Conservation (phyloP, 1,140 invertebrate genomes). For the Pararge aegeria region DNA sequence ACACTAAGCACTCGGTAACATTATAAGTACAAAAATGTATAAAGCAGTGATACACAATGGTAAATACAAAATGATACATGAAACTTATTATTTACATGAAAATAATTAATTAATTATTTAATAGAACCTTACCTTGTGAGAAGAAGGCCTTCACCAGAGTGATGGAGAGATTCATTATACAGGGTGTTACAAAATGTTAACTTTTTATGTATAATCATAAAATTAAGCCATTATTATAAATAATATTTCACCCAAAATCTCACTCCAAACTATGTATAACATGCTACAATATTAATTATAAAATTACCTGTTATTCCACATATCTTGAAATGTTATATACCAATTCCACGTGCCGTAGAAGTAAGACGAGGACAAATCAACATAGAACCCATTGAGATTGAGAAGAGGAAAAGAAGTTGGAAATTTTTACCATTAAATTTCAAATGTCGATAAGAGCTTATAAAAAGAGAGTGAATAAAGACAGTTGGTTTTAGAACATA, state of each 20-base stretch:
- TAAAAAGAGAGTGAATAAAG: too few relatives aligned
- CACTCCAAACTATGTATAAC: not conserved
- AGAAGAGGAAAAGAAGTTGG: not conserved
- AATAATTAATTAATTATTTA: not conserved
- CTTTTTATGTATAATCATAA: not conserved
- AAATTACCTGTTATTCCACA: not conserved
- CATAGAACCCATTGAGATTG: not conserved
- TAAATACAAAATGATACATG: not conserved
- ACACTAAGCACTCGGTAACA: too few relatives aligned
- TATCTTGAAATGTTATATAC: not conserved
- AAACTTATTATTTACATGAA: not conserved
- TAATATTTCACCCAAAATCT: too few relatives aligned
- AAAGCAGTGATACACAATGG: too few relatives aligned
- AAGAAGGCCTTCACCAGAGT: not conserved
- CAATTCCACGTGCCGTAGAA: not conserved
- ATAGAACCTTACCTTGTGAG: not conserved
- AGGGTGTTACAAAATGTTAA: not conserved
- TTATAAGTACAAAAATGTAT: not conserved
- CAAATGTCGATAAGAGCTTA: not conserved
- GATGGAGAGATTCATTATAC: not conserved
- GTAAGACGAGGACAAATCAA: not conserved
- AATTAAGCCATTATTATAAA: too few relatives aligned
- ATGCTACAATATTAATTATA: not conserved
- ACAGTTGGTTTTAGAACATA: not conserved
- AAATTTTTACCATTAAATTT: too few relatives aligned